Base-by-base conservation (phyloP, 2,113 vertebrate genomes). In the Sarotherodon lohbergeri region DNA sequence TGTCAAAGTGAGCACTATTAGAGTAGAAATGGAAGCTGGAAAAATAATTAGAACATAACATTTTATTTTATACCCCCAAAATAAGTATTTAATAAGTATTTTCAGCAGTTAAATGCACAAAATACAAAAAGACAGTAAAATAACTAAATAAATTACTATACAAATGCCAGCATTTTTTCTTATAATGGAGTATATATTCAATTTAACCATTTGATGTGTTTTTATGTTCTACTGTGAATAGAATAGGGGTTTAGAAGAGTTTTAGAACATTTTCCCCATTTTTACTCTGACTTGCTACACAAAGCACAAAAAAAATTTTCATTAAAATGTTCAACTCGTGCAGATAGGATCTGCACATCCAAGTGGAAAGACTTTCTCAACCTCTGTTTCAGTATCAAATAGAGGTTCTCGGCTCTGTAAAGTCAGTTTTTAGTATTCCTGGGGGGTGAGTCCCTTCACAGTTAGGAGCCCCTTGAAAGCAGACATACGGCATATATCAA, bases 391-490 rank as follows among this genome's bases (percentile, higher is more conserved):
- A 6, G 81, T 50, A 46, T 63, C 86, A 68, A 57, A 57, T 54
- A 16, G 86, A 91, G 56, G 16, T 24, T 34, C 43, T 81, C 17
- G 73, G 39, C 79, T 90, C 48, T 54, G 73, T 90, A 80, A 84
- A 92, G 86, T 68, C 50, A 11, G 85, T 85, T 81, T 89, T 94
- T 93, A 92, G 84, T 93, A 95, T 95, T 95, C 91, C 84, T 86
- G 84, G n/a, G 81, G 82, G 82, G 85, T 92, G 82, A 93, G 89
- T 82, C 56, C 68, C 84, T 88, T 82, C 91, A 61, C 90, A 80
- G 89, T 87, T 78, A 79, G 48, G 57, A 89, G 71, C 46, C 6
- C 8, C 84, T 86, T 86, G 83, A 88, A 91, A 89, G 91, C 76
- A 89, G 88, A 91, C 90, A 85, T 83, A 79, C 55, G 41, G 88